A percentile compares a stretch with the other conserved stretches of the same genome.
phyloP scores from a whole-genome alignment of 2,113 vertebrate genomes.

The Oncorhynchus tshawytscha region DNA sequence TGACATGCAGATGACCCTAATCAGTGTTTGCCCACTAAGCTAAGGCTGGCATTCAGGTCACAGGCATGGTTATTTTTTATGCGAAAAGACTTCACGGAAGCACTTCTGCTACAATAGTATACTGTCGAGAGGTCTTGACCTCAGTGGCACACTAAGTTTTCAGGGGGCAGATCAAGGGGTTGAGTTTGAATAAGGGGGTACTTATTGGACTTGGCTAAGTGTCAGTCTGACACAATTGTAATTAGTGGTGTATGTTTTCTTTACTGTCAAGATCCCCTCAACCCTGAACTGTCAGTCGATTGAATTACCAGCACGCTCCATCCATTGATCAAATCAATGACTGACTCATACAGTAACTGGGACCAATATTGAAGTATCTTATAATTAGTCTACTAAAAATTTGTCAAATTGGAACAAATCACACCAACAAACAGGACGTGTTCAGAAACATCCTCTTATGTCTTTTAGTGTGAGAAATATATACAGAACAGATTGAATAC shows the following conservation, averaged over 20 bases:
- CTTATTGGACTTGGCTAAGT: not conserved
- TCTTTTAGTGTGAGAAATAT: slow-evolving; percentile 68
- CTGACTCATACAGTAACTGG: not conserved
- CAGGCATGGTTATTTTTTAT: too few relatives aligned
- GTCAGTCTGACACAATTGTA: not conserved
- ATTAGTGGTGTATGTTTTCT: not conserved
- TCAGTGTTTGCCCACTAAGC: too few relatives aligned
- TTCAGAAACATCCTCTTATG: slow-evolving; percentile 37
- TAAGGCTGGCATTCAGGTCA: too few relatives aligned
- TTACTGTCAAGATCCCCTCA: not conserved
- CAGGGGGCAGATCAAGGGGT: too few relatives aligned
- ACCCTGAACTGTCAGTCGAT: not conserved
- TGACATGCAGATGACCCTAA: too few relatives aligned
- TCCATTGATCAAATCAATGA: not conserved
- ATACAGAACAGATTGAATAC: slow-evolving; percentile 73
- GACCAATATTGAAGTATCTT: not conserved
- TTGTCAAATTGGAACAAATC: too few relatives aligned
- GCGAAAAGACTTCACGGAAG: too few relatives aligned
- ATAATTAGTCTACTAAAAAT: not conserved
- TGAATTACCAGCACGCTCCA: not conserved
- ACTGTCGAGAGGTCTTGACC: too few relatives aligned
- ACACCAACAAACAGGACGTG: not conserved
- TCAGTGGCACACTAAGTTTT: too few relatives aligned
- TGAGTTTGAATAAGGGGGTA: too few relatives aligned
- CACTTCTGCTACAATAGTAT: too few relatives aligned